These are phyloP conservation scores for Poeciliopsis occidentalis DNA, from an alignment of 2,113 vertebrate species.

Conservation along the genomic window DNA sequence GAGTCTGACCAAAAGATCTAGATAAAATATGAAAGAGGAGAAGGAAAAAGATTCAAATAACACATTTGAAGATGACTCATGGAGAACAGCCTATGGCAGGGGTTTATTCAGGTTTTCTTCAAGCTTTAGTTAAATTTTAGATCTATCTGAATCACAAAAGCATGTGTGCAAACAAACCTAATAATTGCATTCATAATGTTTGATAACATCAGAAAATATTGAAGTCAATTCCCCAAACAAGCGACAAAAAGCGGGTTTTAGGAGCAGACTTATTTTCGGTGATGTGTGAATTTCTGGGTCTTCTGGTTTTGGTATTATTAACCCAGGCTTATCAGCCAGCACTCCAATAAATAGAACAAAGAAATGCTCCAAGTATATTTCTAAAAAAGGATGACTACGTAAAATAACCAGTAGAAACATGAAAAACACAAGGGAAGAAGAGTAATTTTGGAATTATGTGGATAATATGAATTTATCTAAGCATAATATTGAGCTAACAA, in stretches of 20 bases:
- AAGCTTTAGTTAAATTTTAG: background rate
- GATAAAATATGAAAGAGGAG: constrained; percentile 4
- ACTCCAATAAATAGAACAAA: too few relatives aligned
- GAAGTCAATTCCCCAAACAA: background rate
- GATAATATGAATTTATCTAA: background rate
- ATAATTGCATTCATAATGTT: background rate
- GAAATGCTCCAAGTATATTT: too few relatives aligned
- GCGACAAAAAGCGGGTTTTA: too few relatives aligned
- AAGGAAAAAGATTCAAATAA: background rate
- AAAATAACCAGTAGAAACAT: too few relatives aligned
- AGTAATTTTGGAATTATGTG: background rate
- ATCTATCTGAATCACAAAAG: background rate
- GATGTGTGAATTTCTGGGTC: background rate
- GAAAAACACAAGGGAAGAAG: too few relatives aligned
- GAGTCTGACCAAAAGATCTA: constrained; percentile 99
- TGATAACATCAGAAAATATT: background rate
- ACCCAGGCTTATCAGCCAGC: too few relatives aligned
- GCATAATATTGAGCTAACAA: background rate
- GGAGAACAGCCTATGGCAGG: background rate
- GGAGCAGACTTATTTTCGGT: background rate
- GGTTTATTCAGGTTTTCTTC: background rate
- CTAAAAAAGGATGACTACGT: too few relatives aligned
- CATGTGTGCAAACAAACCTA: background rate
- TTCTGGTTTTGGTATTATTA: background rate
- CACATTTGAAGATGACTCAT: background rate